Evolutionary conservation across 2,888 invertebrate species (phyloP), one percentile per base, ranked within the genome.

Genomic region (Dichetophora obliterata): DNA sequence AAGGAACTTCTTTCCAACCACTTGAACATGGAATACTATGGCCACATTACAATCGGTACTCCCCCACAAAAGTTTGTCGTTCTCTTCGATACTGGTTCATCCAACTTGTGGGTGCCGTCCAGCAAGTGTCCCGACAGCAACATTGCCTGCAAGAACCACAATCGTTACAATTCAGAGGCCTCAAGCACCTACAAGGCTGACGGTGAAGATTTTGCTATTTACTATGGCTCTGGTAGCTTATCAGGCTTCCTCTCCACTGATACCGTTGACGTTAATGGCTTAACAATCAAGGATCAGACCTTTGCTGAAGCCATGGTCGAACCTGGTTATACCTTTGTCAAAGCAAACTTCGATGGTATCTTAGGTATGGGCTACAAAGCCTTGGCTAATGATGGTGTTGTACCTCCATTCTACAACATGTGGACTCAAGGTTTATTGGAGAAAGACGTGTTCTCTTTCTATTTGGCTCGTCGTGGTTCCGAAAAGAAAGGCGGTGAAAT

Each of bases 41-140:
- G 82, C 27, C 71, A 61, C 8, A 97, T 98, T 83, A 90, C 92
- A 0, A 94, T 98, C 88, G 98, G 98, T 76, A 93, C 92, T 59
- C 98, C 98, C 27, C 93, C 96, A 70, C 98, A 99, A 91, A 91
- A 90, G 11, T 98, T 98, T 90, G 94, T 93, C 85, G 98, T 99
- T 78, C 94, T 99, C 81, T 99, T 99, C 90, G 99, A 99, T 90
- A 80, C 81, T 11, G 81, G 82, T 79, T 98, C 98, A 31, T 97
- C 98, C 71, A 99, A 99, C 90, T 91, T 99, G 79, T 99, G 99
- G 99, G 94, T 99, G 79, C 99, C 99, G 11, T 98, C 98, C 19
- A 97, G 96, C 90, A 94, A 96, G 87, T 99, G 99, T 89, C 93
- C 95, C 86, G 91, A 92, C 87, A 94, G 94, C 75, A 97, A 98